Evolutionary conservation across 2,797 vertebrate species (phyloP).

Genomic region (Prionace glauca): DNA sequence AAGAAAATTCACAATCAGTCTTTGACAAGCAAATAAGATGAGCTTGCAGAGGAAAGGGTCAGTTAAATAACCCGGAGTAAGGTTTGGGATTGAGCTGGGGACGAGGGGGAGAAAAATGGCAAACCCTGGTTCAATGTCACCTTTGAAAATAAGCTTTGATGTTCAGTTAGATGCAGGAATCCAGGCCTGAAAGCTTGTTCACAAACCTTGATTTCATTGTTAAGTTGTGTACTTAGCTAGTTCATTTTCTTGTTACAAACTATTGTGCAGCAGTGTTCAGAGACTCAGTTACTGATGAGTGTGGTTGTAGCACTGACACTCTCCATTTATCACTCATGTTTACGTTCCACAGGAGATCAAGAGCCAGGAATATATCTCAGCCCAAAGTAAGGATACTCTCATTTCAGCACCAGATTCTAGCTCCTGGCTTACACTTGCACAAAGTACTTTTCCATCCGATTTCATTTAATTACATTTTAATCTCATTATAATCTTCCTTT

Average conservation of each 20-base stretch:
- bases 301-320: constrained; percentile 14
- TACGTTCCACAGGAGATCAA: not conserved
- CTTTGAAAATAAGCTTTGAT: not conserved
- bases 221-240: not conserved
- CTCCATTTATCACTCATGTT: not conserved
- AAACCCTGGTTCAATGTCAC: not conserved
- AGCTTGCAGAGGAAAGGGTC: not conserved
- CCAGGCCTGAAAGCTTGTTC: not conserved
- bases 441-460: not conserved
- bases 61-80: not conserved
- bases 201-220: not conserved
- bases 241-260: not conserved
- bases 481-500: not conserved
- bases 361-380: not conserved
- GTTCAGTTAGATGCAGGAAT: not conserved
- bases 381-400: not conserved
- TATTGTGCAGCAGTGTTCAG: not conserved
- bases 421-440: not conserved
- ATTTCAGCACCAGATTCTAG: not conserved
- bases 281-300: not conserved
- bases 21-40: not conserved
- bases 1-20: not conserved
- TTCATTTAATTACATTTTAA: not conserved
- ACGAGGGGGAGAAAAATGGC: not conserved
- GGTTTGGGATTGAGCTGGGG: not conserved